phyloP scores from a whole-genome alignment of 37 sponge, comb jelly and placozoan species.

The Aplysina aerophoba region DNA sequence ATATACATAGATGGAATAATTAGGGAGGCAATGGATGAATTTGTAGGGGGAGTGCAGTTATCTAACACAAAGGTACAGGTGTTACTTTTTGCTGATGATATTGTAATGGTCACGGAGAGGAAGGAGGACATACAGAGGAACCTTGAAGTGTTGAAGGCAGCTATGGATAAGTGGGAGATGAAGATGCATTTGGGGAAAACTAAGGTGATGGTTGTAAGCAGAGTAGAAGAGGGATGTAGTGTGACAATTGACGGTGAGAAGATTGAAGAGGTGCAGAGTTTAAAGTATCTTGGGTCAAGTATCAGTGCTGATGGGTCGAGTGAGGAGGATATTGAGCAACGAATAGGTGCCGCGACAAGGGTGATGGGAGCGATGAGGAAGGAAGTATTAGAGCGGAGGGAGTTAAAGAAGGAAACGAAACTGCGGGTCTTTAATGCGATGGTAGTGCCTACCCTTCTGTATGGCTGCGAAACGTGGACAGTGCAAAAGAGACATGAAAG shows the following conservation, averaged over 20 bases:
- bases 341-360: neutral
- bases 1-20: slow-evolving; percentile 4
- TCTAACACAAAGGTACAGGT: slow-evolving; percentile 5
- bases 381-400: slow-evolving; percentile 6
- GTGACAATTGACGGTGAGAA: slow-evolving; percentile 22
- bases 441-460: neutral
- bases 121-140: slow-evolving; percentile 8
- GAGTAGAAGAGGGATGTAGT: slow-evolving; percentile 1
- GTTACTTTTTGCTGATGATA: slow-evolving; percentile 18
- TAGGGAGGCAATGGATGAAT: slow-evolving; percentile 9
- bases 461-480: neutral
- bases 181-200: slow-evolving; percentile 13
- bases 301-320: slow-evolving; percentile 19
- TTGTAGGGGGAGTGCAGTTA: slow-evolving; percentile 16
- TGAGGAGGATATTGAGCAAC: neutral
- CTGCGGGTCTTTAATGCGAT: neutral
- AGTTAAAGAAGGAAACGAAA: slow-evolving; percentile 15
- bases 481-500: slow-evolving; percentile 17
- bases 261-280: slow-evolving; percentile 19
- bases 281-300: slow-evolving; percentile 9
- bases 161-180: slow-evolving; percentile 10
- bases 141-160: slow-evolving; percentile 7
- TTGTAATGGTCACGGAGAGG: slow-evolving; percentile 11
- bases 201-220: slow-evolving; percentile 4
- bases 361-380: neutral